Evolutionary conservation across 2,888 invertebrate species (phyloP), one percentile per base, ranked within the genome.

Genomic region (Trilocha varians): DNA sequence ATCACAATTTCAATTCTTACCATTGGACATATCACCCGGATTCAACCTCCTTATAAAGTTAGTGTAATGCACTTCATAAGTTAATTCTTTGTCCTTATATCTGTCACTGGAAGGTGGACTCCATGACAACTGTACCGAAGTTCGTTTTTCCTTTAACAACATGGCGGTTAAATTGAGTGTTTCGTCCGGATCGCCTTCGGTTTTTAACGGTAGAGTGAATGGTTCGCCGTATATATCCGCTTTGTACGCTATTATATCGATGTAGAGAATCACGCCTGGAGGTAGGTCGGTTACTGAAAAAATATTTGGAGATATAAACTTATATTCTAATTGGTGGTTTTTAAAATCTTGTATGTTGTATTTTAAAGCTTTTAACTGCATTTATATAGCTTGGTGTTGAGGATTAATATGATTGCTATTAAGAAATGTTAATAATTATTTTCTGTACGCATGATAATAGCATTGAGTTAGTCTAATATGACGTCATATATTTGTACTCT

Each of bases 11-110:
- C 13, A 44, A 13, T 33, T 63, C 78, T 80, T 62, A 91, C 91
- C 87, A 70, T 88, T 87, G 38, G 88, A 76, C 53, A 67, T 48
- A 45, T 91, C 89, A 5, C 86, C 84, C 0, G 68, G 64, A 38
- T 53, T 52, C 32, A 60, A 55, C 45, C 62, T 63, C 15, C 61
- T 65, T 39, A 70, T 59, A 38, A 71, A 59, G 79, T 86, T 52
- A 62, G 90, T 91, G 57, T 93, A 94, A 66, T 92, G 91, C 34
- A 94, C 84, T 14, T 91, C 93, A 62, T 94, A 95, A 3, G 78
- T 56, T n/a, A 82, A 33, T 8, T 70, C 62, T 39, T 69, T 71
- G 16, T 62, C 65, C 48, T 69, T 71, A 38, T 82, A 90, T n/a
- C 88, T 73, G 0, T 78, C 72, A 33, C 85, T 87, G 15, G 83